Evolutionary conservation across 2,888 invertebrate species (phyloP).

Genomic region (Octodonta nipae): DNA sequence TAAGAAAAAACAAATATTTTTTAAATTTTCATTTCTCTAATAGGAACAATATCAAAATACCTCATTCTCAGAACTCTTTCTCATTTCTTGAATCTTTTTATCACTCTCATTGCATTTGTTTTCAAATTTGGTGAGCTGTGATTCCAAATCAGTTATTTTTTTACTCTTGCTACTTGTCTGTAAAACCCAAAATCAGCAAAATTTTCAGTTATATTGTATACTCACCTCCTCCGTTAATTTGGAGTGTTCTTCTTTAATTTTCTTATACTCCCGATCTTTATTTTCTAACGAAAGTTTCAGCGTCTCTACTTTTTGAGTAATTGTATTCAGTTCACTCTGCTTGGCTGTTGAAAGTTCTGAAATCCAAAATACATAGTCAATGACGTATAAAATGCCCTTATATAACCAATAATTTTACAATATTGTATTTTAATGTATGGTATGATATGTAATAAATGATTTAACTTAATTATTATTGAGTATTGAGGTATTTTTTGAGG

Average conservation of each 20-base stretch:
- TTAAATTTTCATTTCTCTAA: not conserved
- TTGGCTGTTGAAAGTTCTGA: conserved; percentile 43
- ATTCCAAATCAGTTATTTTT: conserved; percentile 50
- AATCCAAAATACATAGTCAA: conserved; percentile 14
- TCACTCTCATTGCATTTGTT: conserved; percentile 50
- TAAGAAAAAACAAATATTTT: conserved; percentile 12
- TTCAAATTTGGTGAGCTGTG: conserved; percentile 52
- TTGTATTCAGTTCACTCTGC: conserved; percentile 41
- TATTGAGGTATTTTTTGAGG: no score
- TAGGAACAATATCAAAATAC: conserved; percentile 28
- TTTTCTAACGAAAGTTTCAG: conserved; percentile 49
- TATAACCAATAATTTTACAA: no score
- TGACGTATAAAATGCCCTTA: no score
- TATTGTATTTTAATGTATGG: no score
- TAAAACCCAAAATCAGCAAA: no score
- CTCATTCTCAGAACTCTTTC: conserved; percentile 47
- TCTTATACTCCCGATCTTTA: conserved; percentile 50
- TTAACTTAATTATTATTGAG: no score
- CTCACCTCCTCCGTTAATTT: conserved; percentile 47
- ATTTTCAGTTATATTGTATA: conserved; percentile 9
- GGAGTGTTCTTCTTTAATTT: conserved; percentile 45
- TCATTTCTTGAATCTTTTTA: conserved; percentile 46
- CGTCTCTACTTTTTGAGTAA: conserved; percentile 50
- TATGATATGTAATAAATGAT: no score
- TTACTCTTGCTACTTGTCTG: no score